Evolutionary conservation across 2,797 vertebrate genomes (phyloP).

Genomic region (Manis javanica): DNA sequence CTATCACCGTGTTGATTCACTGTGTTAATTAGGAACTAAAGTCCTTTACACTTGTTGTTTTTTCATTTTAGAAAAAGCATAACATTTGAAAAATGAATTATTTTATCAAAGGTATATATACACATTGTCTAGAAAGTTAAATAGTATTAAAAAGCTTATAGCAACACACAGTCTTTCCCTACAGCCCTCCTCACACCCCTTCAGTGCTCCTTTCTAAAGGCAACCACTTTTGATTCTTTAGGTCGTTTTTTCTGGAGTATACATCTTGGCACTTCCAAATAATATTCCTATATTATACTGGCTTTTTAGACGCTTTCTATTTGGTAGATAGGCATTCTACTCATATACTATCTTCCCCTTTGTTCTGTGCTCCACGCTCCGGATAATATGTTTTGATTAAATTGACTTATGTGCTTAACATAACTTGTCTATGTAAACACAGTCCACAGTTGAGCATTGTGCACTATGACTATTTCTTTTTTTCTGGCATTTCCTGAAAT

Average conservation of each 20-base stretch:
- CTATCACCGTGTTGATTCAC: not conserved
- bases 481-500: not conserved
- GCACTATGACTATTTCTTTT: not conserved
- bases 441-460: not conserved
- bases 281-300: not conserved
- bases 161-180: not conserved
- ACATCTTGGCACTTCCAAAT: conserved; percentile 10
- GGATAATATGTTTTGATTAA: not conserved
- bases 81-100: not conserved
- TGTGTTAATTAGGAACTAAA: conserved; percentile 9
- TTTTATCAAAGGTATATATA: not conserved
- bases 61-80: conserved; percentile 54
- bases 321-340: not conserved
- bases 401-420: not conserved
- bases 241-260: not conserved
- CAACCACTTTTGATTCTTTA: not conserved
- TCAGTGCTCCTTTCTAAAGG: not conserved
- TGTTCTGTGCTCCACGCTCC: not conserved
- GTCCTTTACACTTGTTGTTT: not conserved
- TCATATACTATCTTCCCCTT: not conserved
- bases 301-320: conserved; percentile 31
- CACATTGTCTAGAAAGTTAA: conserved; percentile 31
- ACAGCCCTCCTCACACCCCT: not conserved
- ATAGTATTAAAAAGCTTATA: conserved; percentile 1
- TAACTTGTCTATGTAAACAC: not conserved